Evolutionary conservation across 2,888 invertebrate species (phyloP), one percentile per base, ranked within the genome.

Genomic region (Eupithecia insigniata): DNA sequence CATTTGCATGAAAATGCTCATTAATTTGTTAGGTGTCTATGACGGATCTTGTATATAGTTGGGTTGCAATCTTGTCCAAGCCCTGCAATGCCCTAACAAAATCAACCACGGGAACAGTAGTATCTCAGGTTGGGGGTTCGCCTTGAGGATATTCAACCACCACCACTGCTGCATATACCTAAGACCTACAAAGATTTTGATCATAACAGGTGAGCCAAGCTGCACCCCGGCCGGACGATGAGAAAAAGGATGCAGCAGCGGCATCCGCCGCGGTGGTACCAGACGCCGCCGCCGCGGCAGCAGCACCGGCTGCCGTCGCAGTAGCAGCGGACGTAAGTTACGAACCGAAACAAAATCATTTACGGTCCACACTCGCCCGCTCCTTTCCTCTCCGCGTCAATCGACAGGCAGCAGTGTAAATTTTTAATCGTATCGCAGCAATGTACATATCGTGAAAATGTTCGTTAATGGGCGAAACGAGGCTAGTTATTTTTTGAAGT

Each of bases 161-260:
- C 51, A 22, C 10, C 12, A 22, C 22, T 22, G 22, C n/a, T n/a
- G 46, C n/a, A n/a, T 46, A n/a, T 8, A n/a, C n/a, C n/a, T n/a
- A 2, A 22, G n/a, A 46, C 0, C 8, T 22, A 46, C 10, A 46
- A 46, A 10, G 10, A 22, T 51, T 51, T n/a, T 22, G n/a, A 18
- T 60, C 6, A 5, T 30, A 16, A 30, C 28, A 71, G 74, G 10
- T 74, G 66, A 69, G 71, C 69, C 71, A 69, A 3, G 68, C 74
- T 55, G 71, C 74, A 12, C 74, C 74, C 7, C 66, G 66, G 39
- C 74, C 74, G n/a, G 74, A 74, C 30, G 74, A 74, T 2, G 71
- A 66, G 0, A 74, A 66, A 62, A 71, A 74, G 62, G 67, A 62
- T 3, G n/a, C 34, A 6, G 34, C 70, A 8, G 61, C 51, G 1